Evolutionary conservation across 2,797 vertebrate species (phyloP), one percentile per base, ranked within the genome.

Genomic region (Mus spretus): DNA sequence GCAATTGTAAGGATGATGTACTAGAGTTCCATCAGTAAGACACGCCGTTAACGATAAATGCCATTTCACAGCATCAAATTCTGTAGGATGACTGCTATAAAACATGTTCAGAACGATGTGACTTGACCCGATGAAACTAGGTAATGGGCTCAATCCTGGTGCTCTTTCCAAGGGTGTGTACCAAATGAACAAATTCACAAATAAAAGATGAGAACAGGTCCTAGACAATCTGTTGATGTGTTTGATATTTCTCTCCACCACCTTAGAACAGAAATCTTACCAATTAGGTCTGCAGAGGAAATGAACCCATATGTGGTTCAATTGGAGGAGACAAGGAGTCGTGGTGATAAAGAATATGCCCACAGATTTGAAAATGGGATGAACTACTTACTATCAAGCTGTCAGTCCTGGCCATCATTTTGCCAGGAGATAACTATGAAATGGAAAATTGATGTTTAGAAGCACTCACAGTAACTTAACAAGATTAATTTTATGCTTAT

Each of bases 401-500:
- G 2, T 15, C 90, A 59, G 83, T 40, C 70, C 85, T 87, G 26
- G 53, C 57, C 65, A 31, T 37, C 34, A 24, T 93, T 86, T 93
- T 77, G 14, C 59, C 59, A 65, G 26, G 34, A 82, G 3, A 57
- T 90, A 87, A 80, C 89, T n/a, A 47, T 11, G n/a, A 61, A 96
- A 84, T 50, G 80, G 31, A 81, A 87, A 94, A 11, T 84, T 44
- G 34, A 1, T 79, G 1, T 82, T 67, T 72, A 82, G 44, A 90
- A 87, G 82, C 34, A 87, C 77, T 87, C 47, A 10, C 15, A 91
- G 28, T n/a, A 79, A 91, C 44, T 83, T 96, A 93, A 40, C 13
- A 92, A 67, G 53, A 55, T 93, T 93, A 47, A 79, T 78, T 92
- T 90, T 63, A 57, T 92, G 79, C 75, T 88, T 92, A 67, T 82